Evolutionary conservation across 2,113 vertebrate species (phyloP), one percentile per base, ranked within the genome.

Genomic region (Chaenogobius annularis): DNA sequence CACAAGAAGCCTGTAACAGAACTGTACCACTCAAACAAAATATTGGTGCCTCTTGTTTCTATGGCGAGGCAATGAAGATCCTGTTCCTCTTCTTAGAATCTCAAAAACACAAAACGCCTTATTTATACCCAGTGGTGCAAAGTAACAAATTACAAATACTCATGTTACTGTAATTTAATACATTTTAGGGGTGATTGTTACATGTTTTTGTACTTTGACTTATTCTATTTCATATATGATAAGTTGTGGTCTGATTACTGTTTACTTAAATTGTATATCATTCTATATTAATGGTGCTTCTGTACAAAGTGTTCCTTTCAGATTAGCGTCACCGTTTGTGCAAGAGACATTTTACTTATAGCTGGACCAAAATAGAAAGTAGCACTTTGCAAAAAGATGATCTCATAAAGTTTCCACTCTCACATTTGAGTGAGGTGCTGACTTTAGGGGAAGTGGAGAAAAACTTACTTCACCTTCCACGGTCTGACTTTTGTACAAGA

Each of bases 61-160:
- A 7, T 19, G 62, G 54, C 46, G 35, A 40, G 0, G 7, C 46
- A 43, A 71, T 13, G 44, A 37, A 74, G 8, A 64, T 20, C 40
- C 64, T 66, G n/a, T 79, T 79, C 44, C 31, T 1, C 40, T 75
- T 62, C 31, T 40, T 12, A 8, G 11, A 11, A 8, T 5, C 55
- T 56, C 55, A 22, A 9, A 46, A 46, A 40, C 3, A 35, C 35
- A 35, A 35, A 35, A 6, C 35, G 35, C 3, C 35, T 3, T 3
- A 35, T 3, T 35, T 35, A 35, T 6, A 31, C 26, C 26, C 26
- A 2, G 26, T 40, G 6, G 7, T 40, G 8, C 3, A 40, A 40
- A 40, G 26, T 40, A 40, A 40, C 37, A 7, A 9, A 40, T 40
- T 40, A 40, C 7, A 40, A 40, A 40, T 7, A 5, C 37, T 31